Conservation (phyloP, 1,140 invertebrate genomes). For the Brachionus koreanus region DNA sequence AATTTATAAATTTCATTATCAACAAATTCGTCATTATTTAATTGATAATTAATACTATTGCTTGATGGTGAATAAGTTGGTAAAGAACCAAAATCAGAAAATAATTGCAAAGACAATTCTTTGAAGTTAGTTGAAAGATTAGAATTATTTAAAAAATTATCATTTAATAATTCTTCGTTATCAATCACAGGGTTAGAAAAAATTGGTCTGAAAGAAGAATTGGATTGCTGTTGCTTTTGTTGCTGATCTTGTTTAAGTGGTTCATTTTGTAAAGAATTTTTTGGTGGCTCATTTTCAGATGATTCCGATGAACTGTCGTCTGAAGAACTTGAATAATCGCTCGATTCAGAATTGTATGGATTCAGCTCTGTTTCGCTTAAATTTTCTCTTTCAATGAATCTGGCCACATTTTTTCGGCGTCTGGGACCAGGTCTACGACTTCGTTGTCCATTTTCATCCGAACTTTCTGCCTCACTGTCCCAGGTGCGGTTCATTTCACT, state of each 20-base stretch:
- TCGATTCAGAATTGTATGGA: background rate
- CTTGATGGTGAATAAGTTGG: constrained; percentile 9
- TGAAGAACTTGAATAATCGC: background rate
- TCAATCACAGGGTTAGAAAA: constrained; percentile 2
- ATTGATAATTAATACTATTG: background rate
- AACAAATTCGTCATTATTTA: background rate
- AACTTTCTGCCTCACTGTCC: background rate
- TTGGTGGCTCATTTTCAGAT: background rate
- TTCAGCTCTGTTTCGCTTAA: constrained; percentile 41
- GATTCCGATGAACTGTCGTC: constrained; percentile 13
- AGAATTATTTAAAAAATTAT: background rate
- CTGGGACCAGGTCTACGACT: background rate
- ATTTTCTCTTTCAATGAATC: constrained; percentile 37
- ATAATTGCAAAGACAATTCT: background rate
- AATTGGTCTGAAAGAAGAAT: background rate
- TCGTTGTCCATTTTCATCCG: background rate
- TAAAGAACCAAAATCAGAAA: background rate
- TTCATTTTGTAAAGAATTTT: background rate
- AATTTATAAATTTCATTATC: constrained; percentile 36
- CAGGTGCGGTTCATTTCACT: background rate
- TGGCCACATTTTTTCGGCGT: constrained; percentile 14
- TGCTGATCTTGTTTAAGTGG: background rate
- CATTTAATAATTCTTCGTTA: background rate
- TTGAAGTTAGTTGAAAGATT: constrained; percentile 3
- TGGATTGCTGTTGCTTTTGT: background rate